Percentiles rank a stretch among this genome's conserved stretches.
phyloP scores from a whole-genome alignment of 2,113 vertebrate genomes.

The Felis catus region F.catus_Fca126_mat1.0 CM031411.1:100858001-100858500 shows the following conservation, averaged over 20 bases:
- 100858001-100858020: conserved; percentile 26
- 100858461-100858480: conserved; percentile 97
- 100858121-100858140: conserved; percentile 21
- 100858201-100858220: conserved; percentile 14
- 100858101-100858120: not conserved
- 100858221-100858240: conserved; percentile 7
- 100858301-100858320: conserved; percentile 36
- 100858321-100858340: conserved; percentile 33
- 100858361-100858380: conserved; percentile 32
- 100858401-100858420: conserved; percentile 58
- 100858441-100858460: conserved; percentile 99
- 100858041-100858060: conserved; percentile 38
- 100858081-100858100: conserved; percentile 9
- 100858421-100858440: conserved; percentile 95
- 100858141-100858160: conserved; percentile 22
- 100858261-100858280: conserved; percentile 49
- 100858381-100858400: conserved; percentile 50
- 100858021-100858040: not conserved
- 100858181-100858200: not conserved
- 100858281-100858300: conserved; percentile 51
- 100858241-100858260: not conserved
- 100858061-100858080: conserved; percentile 24
- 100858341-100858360: conserved; percentile 41
- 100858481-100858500: conserved; percentile 98
- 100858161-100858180: conserved; percentile 50